phyloP scores from a whole-genome alignment of 2,888 invertebrate species.

The Seira ritae region DNA sequence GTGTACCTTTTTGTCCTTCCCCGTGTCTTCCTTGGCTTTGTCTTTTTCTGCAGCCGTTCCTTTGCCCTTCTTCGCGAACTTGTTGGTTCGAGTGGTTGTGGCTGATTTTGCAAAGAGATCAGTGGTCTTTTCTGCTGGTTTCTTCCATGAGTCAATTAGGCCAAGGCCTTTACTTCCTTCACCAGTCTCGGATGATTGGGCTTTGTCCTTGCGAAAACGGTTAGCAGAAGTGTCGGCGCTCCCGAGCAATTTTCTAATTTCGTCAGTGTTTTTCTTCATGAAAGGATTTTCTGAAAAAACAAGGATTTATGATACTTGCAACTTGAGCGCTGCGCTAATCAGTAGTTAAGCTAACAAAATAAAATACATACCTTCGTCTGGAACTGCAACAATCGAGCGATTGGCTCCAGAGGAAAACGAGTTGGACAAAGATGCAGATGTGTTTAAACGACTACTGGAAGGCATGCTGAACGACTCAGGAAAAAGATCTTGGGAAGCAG shows the following conservation, averaged over 20 bases:
- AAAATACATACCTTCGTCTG: slow-evolving; percentile 39
- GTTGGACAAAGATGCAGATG: slow-evolving; percentile 24
- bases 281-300: slow-evolving; percentile 69
- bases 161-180: slow-evolving; percentile 59
- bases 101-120: slow-evolving; percentile 36
- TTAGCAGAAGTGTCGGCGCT: slow-evolving; percentile 39
- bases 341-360: too few species aligned
- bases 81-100: slow-evolving; percentile 21
- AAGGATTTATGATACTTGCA: neutral
- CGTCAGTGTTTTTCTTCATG: slow-evolving; percentile 69
- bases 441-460: slow-evolving; percentile 30
- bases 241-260: slow-evolving; percentile 66
- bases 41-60: slow-evolving; percentile 27
- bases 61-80: slow-evolving; percentile 38
- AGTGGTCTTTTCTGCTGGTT: slow-evolving; percentile 67
- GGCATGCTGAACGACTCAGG: neutral
- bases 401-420: slow-evolving; percentile 29
- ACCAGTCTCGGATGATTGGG: slow-evolving; percentile 23
- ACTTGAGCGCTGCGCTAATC: too few species aligned
- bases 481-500: slow-evolving; percentile 55
- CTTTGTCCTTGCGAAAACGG: slow-evolving; percentile 65
- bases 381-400: slow-evolving; percentile 31
- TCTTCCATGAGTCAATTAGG: slow-evolving; percentile 71
- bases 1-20: too few species aligned
- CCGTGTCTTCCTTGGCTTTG: too few species aligned